These are phyloP conservation scores for Notothenia coriiceps DNA, from an alignment of 2,113 vertebrate species.

Conservation along the genomic window DNA sequence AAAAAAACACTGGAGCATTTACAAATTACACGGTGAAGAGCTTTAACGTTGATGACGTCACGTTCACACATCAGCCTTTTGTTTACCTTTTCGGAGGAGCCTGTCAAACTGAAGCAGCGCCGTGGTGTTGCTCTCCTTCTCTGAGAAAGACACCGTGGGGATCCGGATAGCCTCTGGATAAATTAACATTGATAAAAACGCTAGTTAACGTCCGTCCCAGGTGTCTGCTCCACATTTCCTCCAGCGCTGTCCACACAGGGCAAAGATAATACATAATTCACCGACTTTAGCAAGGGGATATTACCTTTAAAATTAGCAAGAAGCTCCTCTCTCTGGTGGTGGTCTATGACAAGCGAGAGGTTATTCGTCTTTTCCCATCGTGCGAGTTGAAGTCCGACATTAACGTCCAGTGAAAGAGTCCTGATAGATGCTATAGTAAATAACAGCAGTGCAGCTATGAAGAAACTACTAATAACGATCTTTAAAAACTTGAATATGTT, in stretches of 20 bases:
- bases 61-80: too few relatives aligned
- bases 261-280: not conserved
- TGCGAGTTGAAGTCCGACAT: constrained; percentile 75
- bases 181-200: not conserved
- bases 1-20: too few relatives aligned
- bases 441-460: constrained; percentile 41
- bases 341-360: constrained; percentile 64
- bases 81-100: constrained; percentile 87
- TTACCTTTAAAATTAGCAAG: constrained; percentile 79
- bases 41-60: too few relatives aligned
- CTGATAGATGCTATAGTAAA: constrained; percentile 65
- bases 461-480: constrained; percentile 36
- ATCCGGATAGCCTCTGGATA: constrained; percentile 89
- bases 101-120: constrained; percentile 88
- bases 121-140: constrained; percentile 83
- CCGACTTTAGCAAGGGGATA: not conserved
- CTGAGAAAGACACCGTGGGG: constrained; percentile 88
- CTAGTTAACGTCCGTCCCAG: not conserved
- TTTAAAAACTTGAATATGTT: constrained; percentile 59
- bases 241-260: not conserved
- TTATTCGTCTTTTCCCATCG: constrained; percentile 70
- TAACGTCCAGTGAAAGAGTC: constrained; percentile 78
- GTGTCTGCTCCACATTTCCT: not conserved
- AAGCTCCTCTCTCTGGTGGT: constrained; percentile 56
- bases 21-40: too few relatives aligned